Evolutionary conservation across 1,140 invertebrate species (phyloP).

Genomic region (Cataglyphis hispanica): DNA sequence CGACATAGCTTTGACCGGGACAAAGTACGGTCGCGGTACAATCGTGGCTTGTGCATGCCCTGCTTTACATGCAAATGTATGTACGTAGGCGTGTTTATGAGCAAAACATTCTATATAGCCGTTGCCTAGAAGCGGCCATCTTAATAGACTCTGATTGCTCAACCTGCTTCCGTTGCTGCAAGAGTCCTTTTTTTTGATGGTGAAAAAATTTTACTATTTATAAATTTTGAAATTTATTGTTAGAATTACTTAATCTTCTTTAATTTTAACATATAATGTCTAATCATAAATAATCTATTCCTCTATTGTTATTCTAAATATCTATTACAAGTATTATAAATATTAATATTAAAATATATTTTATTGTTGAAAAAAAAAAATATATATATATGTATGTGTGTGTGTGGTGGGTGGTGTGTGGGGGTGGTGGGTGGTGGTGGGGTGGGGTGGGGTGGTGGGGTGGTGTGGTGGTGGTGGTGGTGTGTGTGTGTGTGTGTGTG

Average conservation of each 20-base stretch:
- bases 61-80: constrained; percentile 55
- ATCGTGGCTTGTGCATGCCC: constrained; percentile 30
- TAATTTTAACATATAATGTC: background rate
- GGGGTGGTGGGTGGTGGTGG: no score
- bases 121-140: constrained; percentile 13
- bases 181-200: background rate
- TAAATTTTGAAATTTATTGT: background rate
- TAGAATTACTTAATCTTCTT: constrained; percentile 6
- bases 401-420: no score
- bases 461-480: no score
- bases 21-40: constrained; percentile 50
- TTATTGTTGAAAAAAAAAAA: no score
- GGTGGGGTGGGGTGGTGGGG: no score
- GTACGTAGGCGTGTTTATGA: constrained; percentile 52
- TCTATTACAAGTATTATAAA: background rate
- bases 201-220: background rate
- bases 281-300: background rate
- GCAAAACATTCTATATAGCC: constrained; percentile 49
- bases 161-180: constrained; percentile 26
- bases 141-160: constrained; percentile 53
- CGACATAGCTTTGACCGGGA: constrained; percentile 26
- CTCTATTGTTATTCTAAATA: background rate
- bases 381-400: no score
- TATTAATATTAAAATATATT: background rate
- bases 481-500: no score